phyloP scores from a whole-genome alignment of 2,888 invertebrate genomes.

The Cantharis rufa region DNA sequence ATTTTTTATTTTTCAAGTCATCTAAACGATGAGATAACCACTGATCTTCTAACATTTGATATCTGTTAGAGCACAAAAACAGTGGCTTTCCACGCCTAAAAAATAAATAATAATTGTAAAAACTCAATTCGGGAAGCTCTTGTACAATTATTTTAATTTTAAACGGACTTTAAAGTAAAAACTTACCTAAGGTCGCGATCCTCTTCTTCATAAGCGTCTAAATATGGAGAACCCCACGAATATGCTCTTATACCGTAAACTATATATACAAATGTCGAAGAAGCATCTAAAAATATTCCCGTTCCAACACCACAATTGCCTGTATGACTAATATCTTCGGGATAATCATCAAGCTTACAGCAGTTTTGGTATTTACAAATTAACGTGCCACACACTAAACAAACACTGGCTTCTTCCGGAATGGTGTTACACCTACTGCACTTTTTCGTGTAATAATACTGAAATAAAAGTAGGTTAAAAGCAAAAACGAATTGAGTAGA shows the following conservation, averaged over 20 bases:
- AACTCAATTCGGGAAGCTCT: too few relatives aligned
- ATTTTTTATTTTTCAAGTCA: conserved; percentile 80
- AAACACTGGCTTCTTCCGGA: conserved; percentile 90
- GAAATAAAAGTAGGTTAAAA: not conserved
- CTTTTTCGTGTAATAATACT: conserved; percentile 89
- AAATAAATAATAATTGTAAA: conserved; percentile 31
- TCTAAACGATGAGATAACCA: conserved; percentile 96
- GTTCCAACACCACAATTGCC: conserved; percentile 95
- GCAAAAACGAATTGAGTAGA: not conserved
- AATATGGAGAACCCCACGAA: conserved; percentile 96
- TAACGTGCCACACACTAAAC: conserved; percentile 89
- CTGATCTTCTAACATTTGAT: conserved; percentile 89
- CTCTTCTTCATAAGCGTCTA: conserved; percentile 98
- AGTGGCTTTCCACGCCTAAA: conserved; percentile 94
- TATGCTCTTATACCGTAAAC: conserved; percentile 91
- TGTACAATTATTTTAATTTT: too few relatives aligned
- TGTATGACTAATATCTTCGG: conserved; percentile 91
- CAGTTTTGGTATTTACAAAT: conserved; percentile 90
- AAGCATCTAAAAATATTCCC: conserved; percentile 91
- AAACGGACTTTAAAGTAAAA: not conserved
- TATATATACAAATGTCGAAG: conserved; percentile 93
- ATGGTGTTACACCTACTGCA: conserved; percentile 88
- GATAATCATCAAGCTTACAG: conserved; percentile 80
- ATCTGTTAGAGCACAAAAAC: conserved; percentile 88
- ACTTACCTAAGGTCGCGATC: conserved; percentile 94